phyloP scores from a whole-genome alignment of 1,140 invertebrate genomes.

The Adelges cooleyi region DNA sequence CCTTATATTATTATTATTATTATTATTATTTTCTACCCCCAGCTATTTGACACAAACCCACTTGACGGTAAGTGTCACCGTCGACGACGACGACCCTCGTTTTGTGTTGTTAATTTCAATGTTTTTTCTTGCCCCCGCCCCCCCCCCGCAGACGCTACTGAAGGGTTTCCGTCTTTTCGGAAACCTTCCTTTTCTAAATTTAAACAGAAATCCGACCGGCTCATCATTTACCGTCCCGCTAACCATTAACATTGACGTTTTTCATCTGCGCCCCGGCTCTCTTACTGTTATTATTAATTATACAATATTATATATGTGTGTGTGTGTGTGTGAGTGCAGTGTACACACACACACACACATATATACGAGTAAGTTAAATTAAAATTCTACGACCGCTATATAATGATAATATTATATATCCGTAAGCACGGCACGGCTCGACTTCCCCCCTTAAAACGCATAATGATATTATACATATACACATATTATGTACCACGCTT shows the following conservation, averaged over 20 bases:
- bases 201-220: constrained; percentile 21
- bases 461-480: too few species aligned
- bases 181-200: constrained; percentile 7
- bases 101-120: constrained; percentile 24
- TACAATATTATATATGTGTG: background rate
- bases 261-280: constrained; percentile 23
- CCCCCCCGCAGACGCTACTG: background rate
- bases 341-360: too few species aligned
- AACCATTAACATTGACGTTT: constrained; percentile 29
- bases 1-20: too few species aligned
- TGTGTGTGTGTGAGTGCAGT: background rate
- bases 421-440: too few species aligned
- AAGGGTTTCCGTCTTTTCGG: constrained; percentile 26
- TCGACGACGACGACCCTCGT: constrained; percentile 2
- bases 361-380: constrained; percentile 27
- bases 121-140: background rate
- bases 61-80: constrained; percentile 26
- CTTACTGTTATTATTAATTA: constrained; percentile 26
- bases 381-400: background rate
- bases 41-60: constrained; percentile 24
- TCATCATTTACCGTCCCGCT: constrained; percentile 29
- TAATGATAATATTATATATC: too few species aligned
- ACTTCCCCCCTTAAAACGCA: too few species aligned
- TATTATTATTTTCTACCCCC: background rate
- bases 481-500: too few species aligned